Percentiles rank a stretch among this genome's conserved stretches.
Evolutionary conservation across 2,797 vertebrate genomes (phyloP).

Genomic region (Dallia pectoralis): DNA sequence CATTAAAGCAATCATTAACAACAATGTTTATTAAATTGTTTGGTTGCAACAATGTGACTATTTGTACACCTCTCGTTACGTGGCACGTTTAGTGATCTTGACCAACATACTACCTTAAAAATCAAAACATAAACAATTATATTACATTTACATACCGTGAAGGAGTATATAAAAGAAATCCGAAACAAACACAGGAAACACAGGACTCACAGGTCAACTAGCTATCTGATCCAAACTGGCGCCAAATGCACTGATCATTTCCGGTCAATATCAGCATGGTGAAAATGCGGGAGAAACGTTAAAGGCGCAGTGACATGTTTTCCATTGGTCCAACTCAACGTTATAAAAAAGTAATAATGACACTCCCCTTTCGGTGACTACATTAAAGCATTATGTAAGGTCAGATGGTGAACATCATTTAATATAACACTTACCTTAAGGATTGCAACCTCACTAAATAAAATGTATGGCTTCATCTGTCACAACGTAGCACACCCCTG

Average conservation of each 20-base stretch:
- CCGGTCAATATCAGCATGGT: constrained; percentile 40
- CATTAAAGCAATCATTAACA: not conserved
- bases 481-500: too few species aligned
- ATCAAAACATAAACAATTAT: not conserved
- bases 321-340: not conserved
- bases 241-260: constrained; percentile 49
- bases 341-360: not conserved
- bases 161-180: not conserved
- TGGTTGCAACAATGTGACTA: not conserved
- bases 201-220: not conserved
- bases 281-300: constrained; percentile 47
- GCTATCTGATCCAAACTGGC: constrained; percentile 59
- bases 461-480: too few species aligned
- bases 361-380: not conserved
- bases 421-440: not conserved
- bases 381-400: not conserved
- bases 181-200: not conserved
- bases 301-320: not conserved
- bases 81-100: not conserved
- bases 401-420: not conserved
- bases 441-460: too few species aligned
- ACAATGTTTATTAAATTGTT: not conserved
- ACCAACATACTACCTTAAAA: not conserved
- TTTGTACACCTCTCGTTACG: not conserved
- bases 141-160: constrained; percentile 25